Conservation (phyloP, 2,888 invertebrate species). For the Charanyca ferruginea region DNA sequence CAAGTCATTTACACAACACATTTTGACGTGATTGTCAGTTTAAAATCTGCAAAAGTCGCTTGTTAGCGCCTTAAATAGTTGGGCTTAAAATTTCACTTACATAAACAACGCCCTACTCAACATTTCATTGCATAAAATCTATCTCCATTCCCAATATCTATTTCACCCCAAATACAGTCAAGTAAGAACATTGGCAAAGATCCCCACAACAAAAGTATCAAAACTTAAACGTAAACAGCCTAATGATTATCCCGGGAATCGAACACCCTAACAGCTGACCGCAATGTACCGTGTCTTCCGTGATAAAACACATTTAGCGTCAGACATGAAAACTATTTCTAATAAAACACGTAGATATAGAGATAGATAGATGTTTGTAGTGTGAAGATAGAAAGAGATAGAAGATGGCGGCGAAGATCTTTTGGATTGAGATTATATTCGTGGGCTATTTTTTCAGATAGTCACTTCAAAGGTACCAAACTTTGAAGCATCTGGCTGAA, state of each 20-base stretch:
- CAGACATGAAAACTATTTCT: slow-evolving; percentile 54
- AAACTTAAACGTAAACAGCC: slow-evolving; percentile 63
- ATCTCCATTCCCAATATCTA: neutral
- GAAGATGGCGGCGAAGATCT: neutral
- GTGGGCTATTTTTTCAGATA: no score
- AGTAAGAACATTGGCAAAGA: slow-evolving; percentile 8
- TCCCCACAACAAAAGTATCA: slow-evolving; percentile 31
- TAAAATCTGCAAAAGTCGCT: no score
- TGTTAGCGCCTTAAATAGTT: no score
- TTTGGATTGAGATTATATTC: neutral
- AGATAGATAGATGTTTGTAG: neutral
- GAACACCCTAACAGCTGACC: slow-evolving; percentile 67
- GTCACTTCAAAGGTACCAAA: no score
- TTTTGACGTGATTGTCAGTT: no score
- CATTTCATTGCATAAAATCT: neutral
- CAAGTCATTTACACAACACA: no score
- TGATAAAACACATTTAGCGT: slow-evolving; percentile 59
- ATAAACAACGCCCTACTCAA: no score
- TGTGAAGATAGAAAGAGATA: slow-evolving; percentile 20
- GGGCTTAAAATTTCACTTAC: no score
- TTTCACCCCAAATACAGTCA: neutral
- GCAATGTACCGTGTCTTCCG: slow-evolving; percentile 65
- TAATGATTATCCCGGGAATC: slow-evolving; percentile 62
- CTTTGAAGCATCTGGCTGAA: no score
- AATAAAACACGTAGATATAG: slow-evolving; percentile 18